Conservation (phyloP, 2,797 vertebrate genomes). For the Okamejei kenojei region DNA sequence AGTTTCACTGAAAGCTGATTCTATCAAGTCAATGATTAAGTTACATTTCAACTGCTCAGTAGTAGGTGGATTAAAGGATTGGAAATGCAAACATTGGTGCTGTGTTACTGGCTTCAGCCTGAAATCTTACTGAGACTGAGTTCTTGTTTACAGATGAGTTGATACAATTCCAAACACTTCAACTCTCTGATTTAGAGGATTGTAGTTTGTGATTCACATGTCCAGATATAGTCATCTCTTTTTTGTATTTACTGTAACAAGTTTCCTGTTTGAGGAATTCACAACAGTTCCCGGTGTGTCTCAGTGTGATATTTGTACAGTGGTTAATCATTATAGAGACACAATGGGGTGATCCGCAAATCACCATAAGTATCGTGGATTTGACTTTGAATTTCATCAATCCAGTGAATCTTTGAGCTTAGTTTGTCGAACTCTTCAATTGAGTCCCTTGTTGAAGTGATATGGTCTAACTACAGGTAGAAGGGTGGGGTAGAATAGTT, state of each 20-base stretch:
- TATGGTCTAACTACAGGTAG: too few species aligned
- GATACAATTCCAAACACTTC: neutral
- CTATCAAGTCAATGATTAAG: neutral
- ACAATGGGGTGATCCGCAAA: neutral
- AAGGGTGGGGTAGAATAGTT: neutral
- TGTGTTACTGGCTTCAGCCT: slow-evolving; percentile 13
- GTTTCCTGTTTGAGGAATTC: neutral
- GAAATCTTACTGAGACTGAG: neutral
- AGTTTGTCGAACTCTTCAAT: too few species aligned
- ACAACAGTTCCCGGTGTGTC: neutral
- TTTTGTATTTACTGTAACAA: neutral
- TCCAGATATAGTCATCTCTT: neutral
- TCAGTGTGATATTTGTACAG: neutral
- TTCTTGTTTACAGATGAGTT: neutral
- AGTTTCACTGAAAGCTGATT: neutral
- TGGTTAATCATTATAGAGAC: neutral
- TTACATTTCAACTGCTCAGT: slow-evolving; percentile 1
- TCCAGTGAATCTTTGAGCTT: neutral
- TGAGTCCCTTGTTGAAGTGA: neutral
- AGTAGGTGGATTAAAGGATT: slow-evolving; percentile 27
- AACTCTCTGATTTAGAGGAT: neutral
- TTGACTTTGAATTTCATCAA: neutral
- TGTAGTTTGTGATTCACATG: neutral
- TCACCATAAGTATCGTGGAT: neutral
- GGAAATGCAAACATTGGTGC: slow-evolving; percentile 2